A percentile compares a stretch with the other conserved stretches of the same genome.
These are phyloP conservation scores for Girardinus metallicus DNA, from an alignment of 2,797 vertebrate species.

Conservation along the genomic window DNA sequence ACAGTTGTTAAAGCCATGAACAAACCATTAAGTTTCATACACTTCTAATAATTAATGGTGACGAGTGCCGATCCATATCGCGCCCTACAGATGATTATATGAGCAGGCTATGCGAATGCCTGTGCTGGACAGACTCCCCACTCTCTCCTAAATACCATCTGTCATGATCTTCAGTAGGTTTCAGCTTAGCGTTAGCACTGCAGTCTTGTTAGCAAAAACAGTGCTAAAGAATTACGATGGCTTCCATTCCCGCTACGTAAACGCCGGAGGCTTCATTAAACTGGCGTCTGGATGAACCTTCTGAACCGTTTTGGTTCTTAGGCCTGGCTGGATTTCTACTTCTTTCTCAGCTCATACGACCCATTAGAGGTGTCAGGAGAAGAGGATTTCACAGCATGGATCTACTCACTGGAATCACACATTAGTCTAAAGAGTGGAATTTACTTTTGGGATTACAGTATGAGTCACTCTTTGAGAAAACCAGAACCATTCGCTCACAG, in stretches of 20 bases:
- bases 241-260: slow-evolving; percentile 35
- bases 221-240: slow-evolving; percentile 20
- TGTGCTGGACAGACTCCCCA: slow-evolving; percentile 18
- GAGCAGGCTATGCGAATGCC: slow-evolving; percentile 33
- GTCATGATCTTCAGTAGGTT: slow-evolving; percentile 48
- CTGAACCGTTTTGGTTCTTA: slow-evolving; percentile 50
- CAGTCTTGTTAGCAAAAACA: slow-evolving; percentile 9
- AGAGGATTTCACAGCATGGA: slow-evolving; percentile 45
- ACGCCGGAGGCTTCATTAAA: slow-evolving; percentile 32
- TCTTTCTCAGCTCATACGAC: slow-evolving; percentile 47
- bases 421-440: slow-evolving; percentile 31
- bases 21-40: slow-evolving; percentile 53
- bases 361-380: slow-evolving; percentile 53
- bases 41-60: slow-evolving; percentile 53
- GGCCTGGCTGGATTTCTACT: slow-evolving; percentile 44
- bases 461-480: slow-evolving; percentile 50
- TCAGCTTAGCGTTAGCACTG: slow-evolving; percentile 35
- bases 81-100: slow-evolving; percentile 36
- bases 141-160: slow-evolving; percentile 28
- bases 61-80: slow-evolving; percentile 29
- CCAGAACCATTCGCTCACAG: slow-evolving; percentile 1
- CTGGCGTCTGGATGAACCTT: slow-evolving; percentile 39
- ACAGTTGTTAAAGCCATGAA: slow-evolving; percentile 59
- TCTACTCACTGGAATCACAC: slow-evolving; percentile 50
- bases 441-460: slow-evolving; percentile 39